phyloP scores from a whole-genome alignment of 2,797 vertebrate species.

The Astyanax mexicanus region DNA sequence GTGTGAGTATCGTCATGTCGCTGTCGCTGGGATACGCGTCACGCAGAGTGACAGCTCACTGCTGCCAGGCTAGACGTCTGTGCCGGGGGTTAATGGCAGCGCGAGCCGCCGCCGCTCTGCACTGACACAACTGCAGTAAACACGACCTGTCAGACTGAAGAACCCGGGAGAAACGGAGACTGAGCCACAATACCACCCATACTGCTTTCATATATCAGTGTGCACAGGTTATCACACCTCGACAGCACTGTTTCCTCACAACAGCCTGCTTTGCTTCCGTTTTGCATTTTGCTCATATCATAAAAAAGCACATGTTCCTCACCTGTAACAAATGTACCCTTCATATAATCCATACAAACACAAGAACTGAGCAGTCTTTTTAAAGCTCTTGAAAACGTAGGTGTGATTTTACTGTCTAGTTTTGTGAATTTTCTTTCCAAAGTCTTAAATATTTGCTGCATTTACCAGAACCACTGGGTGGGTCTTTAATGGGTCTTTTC shows the following conservation, averaged over 20 bases:
- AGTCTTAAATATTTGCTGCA: no score
- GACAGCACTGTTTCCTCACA: not conserved
- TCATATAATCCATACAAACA: no score
- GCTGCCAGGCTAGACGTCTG: not conserved
- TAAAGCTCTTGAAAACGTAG: no score
- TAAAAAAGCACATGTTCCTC: no score
- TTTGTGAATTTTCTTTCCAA: no score
- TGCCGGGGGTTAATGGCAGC: conserved; percentile 1
- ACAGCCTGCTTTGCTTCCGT: no score
- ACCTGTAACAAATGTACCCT: no score
- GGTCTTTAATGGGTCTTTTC: no score
- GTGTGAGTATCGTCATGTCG: not conserved
- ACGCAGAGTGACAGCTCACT: conserved; percentile 19
- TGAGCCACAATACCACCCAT: not conserved
- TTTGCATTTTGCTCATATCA: no score
- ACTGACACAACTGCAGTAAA: not conserved
- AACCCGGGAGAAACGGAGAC: conserved; percentile 2
- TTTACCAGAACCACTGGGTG: no score
- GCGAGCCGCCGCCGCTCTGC: not conserved
- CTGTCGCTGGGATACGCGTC: not conserved
- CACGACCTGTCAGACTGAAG: not conserved
- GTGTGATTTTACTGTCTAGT: no score
- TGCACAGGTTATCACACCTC: not conserved
- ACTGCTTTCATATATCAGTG: not conserved
- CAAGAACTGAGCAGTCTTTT: no score